Conservation (phyloP, 2,797 vertebrate species). For the Chloroceryle amazona region DNA sequence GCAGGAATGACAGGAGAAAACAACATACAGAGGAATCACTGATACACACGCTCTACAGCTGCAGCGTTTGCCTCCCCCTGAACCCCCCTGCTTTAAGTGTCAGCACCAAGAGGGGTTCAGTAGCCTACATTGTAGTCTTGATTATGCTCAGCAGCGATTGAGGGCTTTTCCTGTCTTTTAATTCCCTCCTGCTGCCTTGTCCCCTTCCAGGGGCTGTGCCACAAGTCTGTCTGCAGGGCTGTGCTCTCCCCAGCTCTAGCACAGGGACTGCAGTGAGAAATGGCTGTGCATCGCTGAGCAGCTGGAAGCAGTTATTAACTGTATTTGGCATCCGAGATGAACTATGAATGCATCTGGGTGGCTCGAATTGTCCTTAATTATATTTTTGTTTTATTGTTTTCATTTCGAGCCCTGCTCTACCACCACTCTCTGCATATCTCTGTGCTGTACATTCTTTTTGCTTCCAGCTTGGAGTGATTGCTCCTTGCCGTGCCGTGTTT, state of each 20-base stretch:
- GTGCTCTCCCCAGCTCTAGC: neutral
- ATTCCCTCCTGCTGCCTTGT: neutral
- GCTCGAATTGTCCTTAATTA: slow-evolving; percentile 63
- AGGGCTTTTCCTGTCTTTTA: neutral
- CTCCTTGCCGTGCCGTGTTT: slow-evolving; percentile 42
- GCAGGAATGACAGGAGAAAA: accelerated
- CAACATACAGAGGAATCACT: accelerated
- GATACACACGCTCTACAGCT: neutral
- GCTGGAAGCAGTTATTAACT: slow-evolving; percentile 54
- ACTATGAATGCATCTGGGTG: slow-evolving; percentile 19
- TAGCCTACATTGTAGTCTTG: accelerated
- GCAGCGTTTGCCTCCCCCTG: neutral
- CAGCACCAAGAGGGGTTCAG: neutral
- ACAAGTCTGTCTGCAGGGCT: neutral
- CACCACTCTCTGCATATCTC: neutral
- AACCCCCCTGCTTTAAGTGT: accelerated
- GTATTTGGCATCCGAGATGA: neutral
- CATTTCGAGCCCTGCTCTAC: neutral
- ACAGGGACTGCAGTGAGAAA: slow-evolving; percentile 6
- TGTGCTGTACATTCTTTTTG: neutral
- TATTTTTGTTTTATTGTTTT: slow-evolving; percentile 58
- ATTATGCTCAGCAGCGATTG: neutral
- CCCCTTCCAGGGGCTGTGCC: neutral
- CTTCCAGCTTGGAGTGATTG: slow-evolving; percentile 19
- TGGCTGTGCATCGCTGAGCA: neutral